Base-by-base conservation (phyloP, 2,797 vertebrate species). In the Todus mexicanus region DNA sequence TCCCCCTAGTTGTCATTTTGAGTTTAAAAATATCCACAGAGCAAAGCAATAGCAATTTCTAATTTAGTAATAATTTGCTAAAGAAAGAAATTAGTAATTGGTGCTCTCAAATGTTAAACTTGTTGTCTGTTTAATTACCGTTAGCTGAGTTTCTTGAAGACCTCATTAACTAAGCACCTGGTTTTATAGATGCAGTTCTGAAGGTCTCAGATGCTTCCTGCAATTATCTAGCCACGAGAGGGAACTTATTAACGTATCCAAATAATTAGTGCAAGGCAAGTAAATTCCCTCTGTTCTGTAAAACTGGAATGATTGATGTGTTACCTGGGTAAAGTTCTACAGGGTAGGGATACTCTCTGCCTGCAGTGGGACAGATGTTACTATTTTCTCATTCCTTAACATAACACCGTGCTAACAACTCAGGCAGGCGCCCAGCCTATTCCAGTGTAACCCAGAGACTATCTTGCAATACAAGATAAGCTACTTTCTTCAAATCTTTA, bases 101-200 rank as follows among this genome's bases (percentile, higher is more conserved):
- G 40, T 74, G 22, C 37, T 89, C 25, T 77, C 90, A 85, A 82
- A 88, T 35, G 60, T 90, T 90, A 81, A 78, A 81, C 63, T 87
- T 89, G 35, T 75, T 81, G 64, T 64, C 84, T 78, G 54, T 69
- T 87, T 92, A 82, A 89, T 84, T 92, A 87, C 82, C 79, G 22
- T 48, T 75, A 72, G 59, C 78, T 89, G 72, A 43, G 6, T 59
- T 89, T 91, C 85, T 74, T 15, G 22, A 74, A 68, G 40, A 76
- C 69, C 72, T 93, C 69, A 70, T 93, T 90, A 96, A 63, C 69
- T 72, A 68, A 90, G 60, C 56, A 85, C 83, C 83, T 95, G 88
- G 61, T n/a, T 86, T 85, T 66, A 66, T 59, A 74, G 56, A 85
- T 80, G 79, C 57, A 23, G 26, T 87, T 92, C 83, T 51, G 37